A percentile compares a stretch with the other conserved stretches of the same genome.
Conservation (phyloP, 2,797 vertebrate species). For the Anguilla pacifica region DNA sequence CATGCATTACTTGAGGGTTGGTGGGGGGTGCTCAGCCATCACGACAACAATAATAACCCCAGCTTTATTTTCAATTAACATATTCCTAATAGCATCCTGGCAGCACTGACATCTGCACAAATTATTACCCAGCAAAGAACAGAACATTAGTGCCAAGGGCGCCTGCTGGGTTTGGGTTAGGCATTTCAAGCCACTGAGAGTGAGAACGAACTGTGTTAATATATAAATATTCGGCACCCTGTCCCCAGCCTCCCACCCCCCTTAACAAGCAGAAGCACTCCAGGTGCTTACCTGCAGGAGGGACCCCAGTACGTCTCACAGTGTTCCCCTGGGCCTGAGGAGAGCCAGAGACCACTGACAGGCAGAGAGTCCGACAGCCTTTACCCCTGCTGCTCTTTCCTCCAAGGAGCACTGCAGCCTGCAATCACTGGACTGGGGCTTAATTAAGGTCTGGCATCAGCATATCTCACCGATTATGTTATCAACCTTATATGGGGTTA, state of each 20-base stretch:
- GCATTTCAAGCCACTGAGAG: constrained; percentile 30
- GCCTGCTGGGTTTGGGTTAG: constrained; percentile 44
- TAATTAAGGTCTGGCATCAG: constrained; percentile 44
- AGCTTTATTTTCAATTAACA: constrained; percentile 71
- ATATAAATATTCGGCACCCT: constrained; percentile 52
- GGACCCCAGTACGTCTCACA: background rate
- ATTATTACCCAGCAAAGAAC: constrained; percentile 46
- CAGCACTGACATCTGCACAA: constrained; percentile 54
- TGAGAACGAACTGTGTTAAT: constrained; percentile 55
- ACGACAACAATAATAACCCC: constrained; percentile 61
- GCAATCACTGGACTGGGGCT: constrained; percentile 34
- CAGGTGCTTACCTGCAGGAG: background rate
- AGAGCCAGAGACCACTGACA: background rate
- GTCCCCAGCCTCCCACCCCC: background rate
- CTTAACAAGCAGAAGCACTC: background rate
- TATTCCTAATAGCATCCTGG: constrained; percentile 57
- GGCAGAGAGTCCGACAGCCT: constrained; percentile 42
- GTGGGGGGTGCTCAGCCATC: constrained; percentile 45
- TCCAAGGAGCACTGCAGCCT: background rate
- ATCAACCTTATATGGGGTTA: constrained; percentile 42
- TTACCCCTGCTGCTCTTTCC: constrained; percentile 19
- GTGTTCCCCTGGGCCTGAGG: constrained; percentile 1
- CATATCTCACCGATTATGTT: constrained; percentile 35
- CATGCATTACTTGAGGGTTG: background rate
- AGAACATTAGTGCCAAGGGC: constrained; percentile 41